Conservation (phyloP, 2,888 invertebrate genomes). For the Cephus spinipes region DNA sequence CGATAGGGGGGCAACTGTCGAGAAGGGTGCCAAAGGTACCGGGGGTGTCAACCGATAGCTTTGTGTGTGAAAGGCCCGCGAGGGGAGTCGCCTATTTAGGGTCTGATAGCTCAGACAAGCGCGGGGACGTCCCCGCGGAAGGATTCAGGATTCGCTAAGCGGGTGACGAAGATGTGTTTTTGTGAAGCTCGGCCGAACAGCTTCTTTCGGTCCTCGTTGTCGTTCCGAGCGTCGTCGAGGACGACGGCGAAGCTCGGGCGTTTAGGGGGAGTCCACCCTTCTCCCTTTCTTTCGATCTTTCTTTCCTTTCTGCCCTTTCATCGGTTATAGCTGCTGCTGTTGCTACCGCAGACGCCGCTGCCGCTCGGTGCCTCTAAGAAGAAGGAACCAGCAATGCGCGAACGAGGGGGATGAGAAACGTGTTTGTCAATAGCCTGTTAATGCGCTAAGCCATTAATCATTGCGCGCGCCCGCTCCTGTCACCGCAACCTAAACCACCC, state of each 20-base stretch:
- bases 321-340: constrained; percentile 30
- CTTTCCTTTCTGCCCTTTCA: constrained; percentile 49
- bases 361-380: constrained; percentile 16
- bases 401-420: constrained; percentile 51
- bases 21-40: constrained; percentile 15
- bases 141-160: constrained; percentile 2
- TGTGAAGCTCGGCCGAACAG: constrained; percentile 18
- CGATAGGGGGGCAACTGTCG: constrained; percentile 25
- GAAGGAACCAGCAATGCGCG: constrained; percentile 14
- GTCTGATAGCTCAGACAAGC: constrained; percentile 31
- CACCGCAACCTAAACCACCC: constrained; percentile 55
- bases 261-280: constrained; percentile 2
- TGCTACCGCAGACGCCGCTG: not conserved
- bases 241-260: not conserved
- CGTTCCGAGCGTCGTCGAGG: constrained; percentile 25
- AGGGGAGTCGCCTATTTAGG: constrained; percentile 31
- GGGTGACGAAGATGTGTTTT: constrained; percentile 37
- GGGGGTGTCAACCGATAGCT: constrained; percentile 27
- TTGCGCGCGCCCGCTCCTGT: constrained; percentile 60
- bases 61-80: constrained; percentile 23
- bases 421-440: constrained; percentile 68
- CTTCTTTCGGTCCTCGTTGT: constrained; percentile 19
- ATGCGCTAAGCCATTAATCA: constrained; percentile 68
- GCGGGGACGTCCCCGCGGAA: constrained; percentile 7
- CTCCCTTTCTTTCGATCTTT: constrained; percentile 44